Evolutionary conservation across 2,888 invertebrate species (phyloP), one percentile per base, ranked within the genome.

Genomic region (Anthrax anthrax): DNA sequence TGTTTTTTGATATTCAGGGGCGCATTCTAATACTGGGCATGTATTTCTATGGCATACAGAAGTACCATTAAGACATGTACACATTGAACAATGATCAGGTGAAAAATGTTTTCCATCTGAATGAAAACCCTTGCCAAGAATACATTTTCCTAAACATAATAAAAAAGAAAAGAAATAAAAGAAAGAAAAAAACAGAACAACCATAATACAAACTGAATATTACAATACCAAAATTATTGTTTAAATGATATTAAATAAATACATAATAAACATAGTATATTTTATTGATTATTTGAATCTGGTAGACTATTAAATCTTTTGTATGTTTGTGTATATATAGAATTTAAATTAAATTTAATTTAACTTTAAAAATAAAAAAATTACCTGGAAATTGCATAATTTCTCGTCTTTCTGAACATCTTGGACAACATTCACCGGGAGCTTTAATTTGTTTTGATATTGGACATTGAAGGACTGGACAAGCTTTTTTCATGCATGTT

Each of bases 11-110:
- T 80, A 70, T 23, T 82, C 82, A 1, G 78, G 73, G 0, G 84
- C 77, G 51, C 94, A 95, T 58, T 90, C 87, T 48, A 94, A 72
- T n/a, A 90, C 84, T 0, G 94, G 91, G 58, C 95, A 95, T 1
- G 89, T 84, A 55, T 80, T 75, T 14, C 88, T 74, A 47, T 75
- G 75, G 66, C 92, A 92, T 42, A 85, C 73, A 0, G 85, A 79
- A 5, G 86, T 88, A 39, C 85, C 83, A 57, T 85, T 84, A 56
- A 72, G 62, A 61, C 94, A 95, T 12, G 76, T 77, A 69, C 95
- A 95, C 43, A 78, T 77, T 1, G 92, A 90, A 69, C 94, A 95
- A 2, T 78, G 77, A 61, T 86, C 86, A 40, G 74, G 75, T 51
- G 67, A 72, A 58, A 85, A 84, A 17, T 73, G 69, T 36, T 74